Base-by-base conservation (phyloP, 2,888 invertebrate genomes). In the Pogonocherus hispidulus region DNA sequence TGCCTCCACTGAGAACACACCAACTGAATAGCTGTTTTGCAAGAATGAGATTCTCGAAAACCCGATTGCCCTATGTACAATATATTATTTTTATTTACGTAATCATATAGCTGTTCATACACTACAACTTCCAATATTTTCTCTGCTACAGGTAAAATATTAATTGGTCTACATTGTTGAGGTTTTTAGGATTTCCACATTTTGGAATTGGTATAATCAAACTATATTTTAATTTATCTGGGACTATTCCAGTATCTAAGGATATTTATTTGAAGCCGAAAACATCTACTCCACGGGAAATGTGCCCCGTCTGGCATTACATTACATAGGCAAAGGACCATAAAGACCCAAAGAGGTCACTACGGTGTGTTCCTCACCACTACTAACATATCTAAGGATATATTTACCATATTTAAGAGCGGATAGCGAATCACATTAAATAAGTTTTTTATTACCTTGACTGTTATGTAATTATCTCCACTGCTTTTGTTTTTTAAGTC, bases 171-270 rank as follows among this genome's bases (percentile, higher is more conserved):
- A 35, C 23, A 56, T 56, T 56, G 2, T 37, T 16, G 19, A 32
- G 56, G 11, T 18, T 56, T 56, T 5, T 18, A 37, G 35, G 56
- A 56, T 35, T 19, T 19, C 11, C 19, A 16, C 56, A 56, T 56
- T 56, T 56, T n/a, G 16, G 56, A 35, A 56, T 56, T 16, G 56
- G 56, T 20, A 56, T 32, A 37, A 56, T 37, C 23, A 32, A 20
- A 37, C 56, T 56, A 9, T 5, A 37, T 35, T 56, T 56, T 4
- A 56, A 37, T 37, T 35, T 32, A 1, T 56, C 56, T 35, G 56
- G 56, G 16, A 32, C 35, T 9, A 9, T 2, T 1, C 56, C 56
- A 37, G 35, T 20, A 1, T 16, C 35, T n/a, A 56, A 37, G 9
- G 56, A 56, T 11, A 32, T 56, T n/a, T n/a, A n/a, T n/a, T n/a